phyloP scores from a whole-genome alignment of 2,888 invertebrate genomes.

The Adela reaumurella region DNA sequence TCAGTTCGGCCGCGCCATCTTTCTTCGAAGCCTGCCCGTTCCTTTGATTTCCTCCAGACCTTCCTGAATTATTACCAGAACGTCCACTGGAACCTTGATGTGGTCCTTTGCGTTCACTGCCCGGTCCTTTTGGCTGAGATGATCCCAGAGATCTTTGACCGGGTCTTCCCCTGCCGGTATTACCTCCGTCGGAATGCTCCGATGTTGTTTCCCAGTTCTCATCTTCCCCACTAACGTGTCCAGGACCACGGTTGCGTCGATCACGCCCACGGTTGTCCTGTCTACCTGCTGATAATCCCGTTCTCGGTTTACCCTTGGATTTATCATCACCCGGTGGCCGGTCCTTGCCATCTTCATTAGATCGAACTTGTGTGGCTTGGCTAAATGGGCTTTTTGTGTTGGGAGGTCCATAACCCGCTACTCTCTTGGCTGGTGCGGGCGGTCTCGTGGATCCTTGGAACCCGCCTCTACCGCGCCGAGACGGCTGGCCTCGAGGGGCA shows the following conservation, averaged over 20 bases:
- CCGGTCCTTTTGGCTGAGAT: not conserved
- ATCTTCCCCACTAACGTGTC: conserved; percentile 49
- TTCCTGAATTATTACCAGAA: conserved; percentile 31
- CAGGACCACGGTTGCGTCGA: conserved; percentile 33
- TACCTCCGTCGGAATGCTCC: conserved; percentile 68
- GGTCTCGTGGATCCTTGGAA: conserved; percentile 42
- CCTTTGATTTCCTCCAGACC: conserved; percentile 19
- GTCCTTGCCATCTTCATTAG: conserved; percentile 37
- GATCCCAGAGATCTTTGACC: conserved; percentile 16
- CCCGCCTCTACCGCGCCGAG: conserved; percentile 75
- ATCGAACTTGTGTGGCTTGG: conserved; percentile 39
- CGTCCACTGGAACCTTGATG: conserved; percentile 30
- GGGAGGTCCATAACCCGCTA: conserved; percentile 77
- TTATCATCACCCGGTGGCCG: conserved; percentile 55
- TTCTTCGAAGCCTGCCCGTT: conserved; percentile 26
- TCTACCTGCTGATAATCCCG: conserved; percentile 62
- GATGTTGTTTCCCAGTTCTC: conserved; percentile 81
- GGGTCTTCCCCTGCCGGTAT: conserved; percentile 29
- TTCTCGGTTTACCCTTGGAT: conserved; percentile 61
- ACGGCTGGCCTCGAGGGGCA: conserved; percentile 85
- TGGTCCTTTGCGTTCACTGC: conserved; percentile 11
- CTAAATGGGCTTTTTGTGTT: conserved; percentile 75
- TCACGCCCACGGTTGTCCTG: conserved; percentile 26
- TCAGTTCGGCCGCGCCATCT: conserved; percentile 35
- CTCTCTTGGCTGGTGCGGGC: conserved; percentile 56